Base-by-base conservation (phyloP, 35 echinoderm and acorn worm species). In the Acanthaster planci region DNA sequence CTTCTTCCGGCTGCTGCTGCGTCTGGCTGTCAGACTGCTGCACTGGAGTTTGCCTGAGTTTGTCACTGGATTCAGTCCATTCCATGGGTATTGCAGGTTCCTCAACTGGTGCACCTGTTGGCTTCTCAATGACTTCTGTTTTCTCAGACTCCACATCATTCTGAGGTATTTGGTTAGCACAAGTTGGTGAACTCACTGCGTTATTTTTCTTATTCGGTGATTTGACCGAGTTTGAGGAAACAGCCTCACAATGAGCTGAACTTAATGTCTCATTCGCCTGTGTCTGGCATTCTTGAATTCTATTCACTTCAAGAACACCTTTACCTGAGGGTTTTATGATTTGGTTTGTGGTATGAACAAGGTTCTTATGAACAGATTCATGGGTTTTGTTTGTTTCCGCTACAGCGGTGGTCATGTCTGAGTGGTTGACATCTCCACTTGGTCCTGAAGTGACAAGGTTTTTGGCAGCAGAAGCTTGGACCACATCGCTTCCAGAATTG, bases 51-150 rank as follows among this genome's bases (percentile, higher is more conserved):
- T 72, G 26, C 2, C 64, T 31, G 64, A 34, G 9, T 2, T 14
- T 72, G 26, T 72, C 64, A 19, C 30, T 72, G 26, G 64, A 72
- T 72, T 72, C 64, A 26, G 14, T 34, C 2, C 23, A 26, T 4
- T 72, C 64, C 64, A 72, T 72, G 14, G 64, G 56, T 59, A 59
- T 26, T 26, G 27, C 56, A 59, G 56, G 64, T 0, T 72, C 64
- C 23, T 34, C 64, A 27, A 3, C 1, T 26, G 29, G 1, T 29
- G 0, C 1, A 14, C 19, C 23, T 34, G 64, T 72, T 72, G 64
- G 26, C 2, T 29, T 21, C 34, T 72, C 26, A 34, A 72, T 34
- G 30, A 34, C 10, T 72, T 72, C 29, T 10, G 34, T 0, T 72
- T 35, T 72, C 14, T 31, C 30, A 10, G n/a, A 72, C 26, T 26